These are phyloP conservation scores for Anas platyrhynchos DNA, from an alignment of 2,113 vertebrate genomes.

Conservation along the genomic window DNA sequence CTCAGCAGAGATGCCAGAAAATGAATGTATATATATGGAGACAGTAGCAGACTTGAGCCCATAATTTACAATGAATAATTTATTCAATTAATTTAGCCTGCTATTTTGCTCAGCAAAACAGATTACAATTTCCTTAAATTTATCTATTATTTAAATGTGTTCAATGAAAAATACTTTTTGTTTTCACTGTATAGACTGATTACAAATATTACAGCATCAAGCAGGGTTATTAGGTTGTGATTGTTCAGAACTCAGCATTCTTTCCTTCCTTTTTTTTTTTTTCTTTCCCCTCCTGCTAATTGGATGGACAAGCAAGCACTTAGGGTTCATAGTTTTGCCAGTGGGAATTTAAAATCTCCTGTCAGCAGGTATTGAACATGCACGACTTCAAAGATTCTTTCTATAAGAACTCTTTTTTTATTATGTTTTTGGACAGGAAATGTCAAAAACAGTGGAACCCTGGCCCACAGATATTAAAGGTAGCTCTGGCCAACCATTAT, in stretches of 20 bases:
- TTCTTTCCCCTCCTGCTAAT: background rate
- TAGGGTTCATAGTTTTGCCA: background rate
- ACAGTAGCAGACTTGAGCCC: background rate
- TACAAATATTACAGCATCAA: background rate
- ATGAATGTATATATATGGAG: conserved; percentile 2
- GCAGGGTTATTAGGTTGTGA: background rate
- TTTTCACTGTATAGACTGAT: conserved; percentile 16
- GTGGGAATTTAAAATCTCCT: background rate
- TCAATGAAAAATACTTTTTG: conserved; percentile 13
- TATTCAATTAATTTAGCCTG: conserved; percentile 63
- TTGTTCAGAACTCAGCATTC: background rate
- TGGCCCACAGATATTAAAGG: background rate
- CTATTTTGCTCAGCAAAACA: conserved; percentile 52
- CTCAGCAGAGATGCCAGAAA: conserved; percentile 52
- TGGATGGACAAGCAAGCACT: background rate
- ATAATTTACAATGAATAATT: conserved; percentile 66
- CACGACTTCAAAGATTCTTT: background rate
- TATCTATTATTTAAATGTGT: conserved; percentile 56
- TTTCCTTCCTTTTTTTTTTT: background rate
- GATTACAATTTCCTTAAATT: conserved; percentile 43
- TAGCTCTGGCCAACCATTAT: rapidly evolving
- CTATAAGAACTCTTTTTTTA: background rate
- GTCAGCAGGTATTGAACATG: background rate
- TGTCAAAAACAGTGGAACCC: background rate
- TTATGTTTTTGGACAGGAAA: background rate